Evolutionary conservation across 2,888 invertebrate species (phyloP).

Genomic region (Tuta absoluta): DNA sequence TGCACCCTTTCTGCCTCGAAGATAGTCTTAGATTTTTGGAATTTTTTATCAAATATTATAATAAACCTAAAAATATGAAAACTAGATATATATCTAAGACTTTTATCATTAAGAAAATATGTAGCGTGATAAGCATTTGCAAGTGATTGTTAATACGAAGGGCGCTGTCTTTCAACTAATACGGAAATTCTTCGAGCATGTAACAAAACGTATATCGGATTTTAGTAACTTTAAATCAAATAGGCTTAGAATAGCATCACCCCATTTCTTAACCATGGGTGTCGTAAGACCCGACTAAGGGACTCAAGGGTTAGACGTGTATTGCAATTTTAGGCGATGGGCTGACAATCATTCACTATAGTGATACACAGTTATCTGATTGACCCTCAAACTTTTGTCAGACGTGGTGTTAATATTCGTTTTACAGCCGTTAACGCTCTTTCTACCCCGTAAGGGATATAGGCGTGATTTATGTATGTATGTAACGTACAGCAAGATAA

Average conservation of each 20-base stretch:
- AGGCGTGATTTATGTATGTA: no score
- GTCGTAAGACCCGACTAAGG: no score
- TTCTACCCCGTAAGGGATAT: no score
- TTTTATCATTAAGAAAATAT: background rate
- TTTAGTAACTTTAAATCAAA: background rate
- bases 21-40: constrained; percentile 17
- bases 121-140: background rate
- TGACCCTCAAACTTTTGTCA: no score
- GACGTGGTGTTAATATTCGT: no score
- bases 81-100: background rate
- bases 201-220: background rate
- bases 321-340: no score
- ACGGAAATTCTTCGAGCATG: background rate
- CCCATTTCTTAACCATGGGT: no score
- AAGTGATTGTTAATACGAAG: background rate
- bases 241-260: no score
- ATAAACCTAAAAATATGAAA: background rate
- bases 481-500: background rate
- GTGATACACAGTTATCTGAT: no score
- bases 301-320: no score
- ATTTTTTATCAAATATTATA: background rate
- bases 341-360: no score
- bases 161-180: background rate
- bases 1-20: constrained; percentile 39
- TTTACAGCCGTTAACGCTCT: no score